Evolutionary conservation across 2,797 vertebrate genomes (phyloP).

Genomic region (Alectoris magna): DNA sequence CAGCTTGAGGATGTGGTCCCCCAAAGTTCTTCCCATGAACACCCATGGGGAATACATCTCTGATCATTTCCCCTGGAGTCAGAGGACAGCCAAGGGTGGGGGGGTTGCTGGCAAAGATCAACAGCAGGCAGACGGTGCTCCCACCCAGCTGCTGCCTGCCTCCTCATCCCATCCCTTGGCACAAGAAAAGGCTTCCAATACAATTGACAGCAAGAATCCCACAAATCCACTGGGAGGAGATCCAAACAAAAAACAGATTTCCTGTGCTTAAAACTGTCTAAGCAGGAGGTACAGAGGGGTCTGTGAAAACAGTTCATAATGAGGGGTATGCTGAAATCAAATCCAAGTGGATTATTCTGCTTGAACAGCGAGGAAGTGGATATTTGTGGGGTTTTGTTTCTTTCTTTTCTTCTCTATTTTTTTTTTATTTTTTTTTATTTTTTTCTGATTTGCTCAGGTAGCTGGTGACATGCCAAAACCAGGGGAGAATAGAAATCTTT

Average conservation of each 20-base stretch:
- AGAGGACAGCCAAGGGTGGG: neutral
- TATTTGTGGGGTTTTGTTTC: neutral
- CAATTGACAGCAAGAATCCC: neutral
- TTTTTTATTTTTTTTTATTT: neutral
- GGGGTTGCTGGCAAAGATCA: rapidly evolving
- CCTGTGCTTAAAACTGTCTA: neutral
- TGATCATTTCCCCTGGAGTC: neutral
- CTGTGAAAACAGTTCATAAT: neutral
- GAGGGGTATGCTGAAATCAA: neutral
- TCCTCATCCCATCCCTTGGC: neutral
- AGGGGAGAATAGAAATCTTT: neutral
- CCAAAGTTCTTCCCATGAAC: neutral
- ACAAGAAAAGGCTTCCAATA: neutral
- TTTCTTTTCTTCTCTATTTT: too few relatives aligned
- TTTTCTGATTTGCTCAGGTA: neutral
- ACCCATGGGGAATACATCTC: rapidly evolving
- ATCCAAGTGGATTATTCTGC: neutral
- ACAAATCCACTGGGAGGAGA: neutral
- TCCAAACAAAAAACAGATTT: neutral
- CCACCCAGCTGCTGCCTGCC: neutral
- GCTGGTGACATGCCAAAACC: neutral
- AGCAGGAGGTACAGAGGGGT: neutral
- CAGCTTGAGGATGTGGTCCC: rapidly evolving
- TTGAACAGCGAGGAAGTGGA: neutral
- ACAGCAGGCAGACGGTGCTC: neutral